Base-by-base conservation (phyloP, 2,113 vertebrate species). In the Gobius niger region DNA sequence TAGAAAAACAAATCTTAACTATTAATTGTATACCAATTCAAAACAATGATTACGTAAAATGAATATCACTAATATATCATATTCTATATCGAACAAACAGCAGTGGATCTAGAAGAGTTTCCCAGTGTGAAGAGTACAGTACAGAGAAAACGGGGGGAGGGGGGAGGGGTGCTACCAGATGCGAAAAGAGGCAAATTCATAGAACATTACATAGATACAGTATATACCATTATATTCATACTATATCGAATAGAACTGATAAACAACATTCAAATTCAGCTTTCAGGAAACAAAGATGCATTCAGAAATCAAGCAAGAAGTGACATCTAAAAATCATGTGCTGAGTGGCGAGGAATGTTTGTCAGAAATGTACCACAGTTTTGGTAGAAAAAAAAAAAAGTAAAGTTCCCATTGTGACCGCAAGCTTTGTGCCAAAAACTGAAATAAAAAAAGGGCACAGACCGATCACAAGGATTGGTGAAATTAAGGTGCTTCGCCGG, bases 41-140 rank as follows among this genome's bases (percentile, higher is more conserved):
- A 81, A 82, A 81, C 47, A 85, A 75, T 60, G 80, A 82, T 72
- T 68, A 85, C 82, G 83, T 72, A 68, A 77, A 85, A 85, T 72
- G 24, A 83, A 70, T 42, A 73, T 52, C 76, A 85, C 77, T 73
- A 87, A 70, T 70, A 79, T 79, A 12, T 40, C 24, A 40, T 46
- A 75, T 81, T 70, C 68, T 72, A 78, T 85, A 87, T 67, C 77
- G 10, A 86, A 85, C 80, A 82, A 66, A 91, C 86, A 89, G 82
- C 83, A 90, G 88, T 88, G 86, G 74, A 87, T 81, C 78, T 79
- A 88, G 7, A 74, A 82, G 70, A 84, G 67, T 86, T 54, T 88
- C 88, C 80, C 87, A 89, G 87, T 91, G 90, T 89, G 76, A 83
- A 81, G 24, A 69, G 76, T 85, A 89, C 88, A 90, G 81, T 89